Conservation (phyloP, 2,888 invertebrate species). For the Calameuta filiformis region DNA sequence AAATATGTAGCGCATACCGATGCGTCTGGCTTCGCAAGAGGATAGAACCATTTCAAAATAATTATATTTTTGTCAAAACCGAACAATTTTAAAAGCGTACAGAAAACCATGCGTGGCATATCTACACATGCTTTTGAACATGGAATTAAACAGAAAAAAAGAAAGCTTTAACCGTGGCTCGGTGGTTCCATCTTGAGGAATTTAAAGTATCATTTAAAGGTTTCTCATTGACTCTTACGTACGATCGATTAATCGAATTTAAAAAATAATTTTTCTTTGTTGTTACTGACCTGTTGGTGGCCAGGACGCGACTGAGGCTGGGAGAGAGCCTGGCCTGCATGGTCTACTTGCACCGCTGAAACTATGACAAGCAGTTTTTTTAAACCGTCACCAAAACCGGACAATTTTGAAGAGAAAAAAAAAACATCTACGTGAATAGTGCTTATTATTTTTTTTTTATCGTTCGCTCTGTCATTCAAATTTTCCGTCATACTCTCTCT, state of each 20-base stretch:
- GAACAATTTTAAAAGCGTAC: too few species aligned
- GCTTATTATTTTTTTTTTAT: too few species aligned
- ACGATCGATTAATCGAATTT: not conserved
- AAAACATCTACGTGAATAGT: conserved; percentile 15
- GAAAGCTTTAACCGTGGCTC: too few species aligned
- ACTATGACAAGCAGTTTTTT: conserved; percentile 63
- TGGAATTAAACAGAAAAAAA: too few species aligned
- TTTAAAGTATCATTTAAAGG: not conserved
- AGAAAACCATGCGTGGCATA: too few species aligned
- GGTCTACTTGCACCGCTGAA: conserved; percentile 65
- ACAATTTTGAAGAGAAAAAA: conserved; percentile 22
- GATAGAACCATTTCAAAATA: too few species aligned
- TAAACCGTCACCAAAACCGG: conserved; percentile 47
- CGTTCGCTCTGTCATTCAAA: too few species aligned
- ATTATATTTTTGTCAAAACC: too few species aligned
- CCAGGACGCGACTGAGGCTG: conserved; percentile 65
- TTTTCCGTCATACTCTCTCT: not conserved
- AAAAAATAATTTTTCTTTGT: conserved; percentile 43
- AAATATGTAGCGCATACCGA: too few species aligned
- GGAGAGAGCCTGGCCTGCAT: conserved; percentile 65
- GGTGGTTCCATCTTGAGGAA: not conserved
- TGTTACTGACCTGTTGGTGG: conserved; percentile 65
- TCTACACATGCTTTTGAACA: too few species aligned
- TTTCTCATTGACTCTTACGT: not conserved
- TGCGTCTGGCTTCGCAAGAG: too few species aligned